Evolutionary conservation across 2,113 vertebrate genomes (phyloP).

Genomic region (Piaya cayana): DNA sequence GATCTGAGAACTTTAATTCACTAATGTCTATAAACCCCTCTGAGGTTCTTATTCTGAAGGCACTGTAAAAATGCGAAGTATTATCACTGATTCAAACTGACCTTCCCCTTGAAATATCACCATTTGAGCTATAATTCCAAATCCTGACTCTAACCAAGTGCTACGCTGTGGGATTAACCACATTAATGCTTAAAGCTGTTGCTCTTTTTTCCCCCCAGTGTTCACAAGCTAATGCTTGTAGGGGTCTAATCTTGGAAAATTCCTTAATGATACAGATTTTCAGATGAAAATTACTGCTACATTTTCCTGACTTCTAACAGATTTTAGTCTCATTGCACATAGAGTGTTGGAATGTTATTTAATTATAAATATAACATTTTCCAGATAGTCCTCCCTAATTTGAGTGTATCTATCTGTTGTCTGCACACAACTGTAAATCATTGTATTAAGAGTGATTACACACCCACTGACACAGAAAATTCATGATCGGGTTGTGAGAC

Average conservation of each 20-base stretch:
- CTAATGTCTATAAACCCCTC: constrained; percentile 59
- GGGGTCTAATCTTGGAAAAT: constrained; percentile 69
- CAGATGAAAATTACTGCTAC: constrained; percentile 60
- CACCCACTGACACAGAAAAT: constrained; percentile 66
- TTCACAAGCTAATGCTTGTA: constrained; percentile 67
- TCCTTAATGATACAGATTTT: constrained; percentile 72
- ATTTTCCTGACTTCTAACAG: constrained; percentile 23
- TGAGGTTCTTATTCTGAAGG: constrained; percentile 48
- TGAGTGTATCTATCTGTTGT: constrained; percentile 28
- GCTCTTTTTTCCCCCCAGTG: constrained; percentile 40
- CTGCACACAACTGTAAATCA: constrained; percentile 54
- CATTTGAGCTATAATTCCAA: constrained; percentile 75
- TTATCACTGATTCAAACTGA: constrained; percentile 74
- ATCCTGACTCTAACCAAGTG: constrained; percentile 73
- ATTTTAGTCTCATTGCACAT: neutral
- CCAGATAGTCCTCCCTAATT: neutral
- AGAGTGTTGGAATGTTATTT: constrained; percentile 21
- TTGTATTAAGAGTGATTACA: constrained; percentile 65
- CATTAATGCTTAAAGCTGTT: constrained; percentile 76
- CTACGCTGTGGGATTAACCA: constrained; percentile 70
- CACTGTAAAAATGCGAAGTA: constrained; percentile 52
- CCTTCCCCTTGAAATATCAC: constrained; percentile 75
- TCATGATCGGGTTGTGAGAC: constrained; percentile 58
- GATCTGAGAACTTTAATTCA: constrained; percentile 60
- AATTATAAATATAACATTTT: constrained; percentile 23